Evolutionary conservation across 2,888 invertebrate genomes (phyloP).

Genomic region (Pegoplata infirma): DNA sequence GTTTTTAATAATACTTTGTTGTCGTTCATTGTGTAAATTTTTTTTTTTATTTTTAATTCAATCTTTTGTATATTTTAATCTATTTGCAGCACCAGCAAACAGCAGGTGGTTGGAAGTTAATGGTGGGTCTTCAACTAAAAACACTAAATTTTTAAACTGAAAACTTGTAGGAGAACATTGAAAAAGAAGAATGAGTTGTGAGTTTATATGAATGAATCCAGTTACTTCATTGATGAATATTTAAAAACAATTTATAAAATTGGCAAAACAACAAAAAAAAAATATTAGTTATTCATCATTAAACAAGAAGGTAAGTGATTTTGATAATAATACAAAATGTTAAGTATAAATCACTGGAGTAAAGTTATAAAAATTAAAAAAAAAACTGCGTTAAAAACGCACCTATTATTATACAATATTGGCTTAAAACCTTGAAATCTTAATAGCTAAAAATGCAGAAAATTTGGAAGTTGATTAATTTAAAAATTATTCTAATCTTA

Average conservation of each 20-base stretch:
- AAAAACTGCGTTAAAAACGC: no score
- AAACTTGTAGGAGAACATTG: not conserved
- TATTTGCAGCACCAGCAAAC: constrained; percentile 40
- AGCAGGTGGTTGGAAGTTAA: constrained; percentile 56
- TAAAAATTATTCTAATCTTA: no score
- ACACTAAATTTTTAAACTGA: not conserved
- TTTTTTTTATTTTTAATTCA: no score
- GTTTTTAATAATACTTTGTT: constrained; percentile 19
- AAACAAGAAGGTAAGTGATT: constrained; percentile 7
- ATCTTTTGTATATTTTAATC: constrained; percentile 39
- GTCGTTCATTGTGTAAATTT: constrained; percentile 28
- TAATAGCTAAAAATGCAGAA: no score
- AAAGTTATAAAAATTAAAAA: no score
- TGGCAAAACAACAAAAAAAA: not conserved
- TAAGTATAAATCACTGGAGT: no score
- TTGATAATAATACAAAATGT: no score
- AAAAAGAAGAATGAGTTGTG: not conserved
- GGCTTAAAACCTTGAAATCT: no score
- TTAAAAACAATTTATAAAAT: constrained; percentile 7
- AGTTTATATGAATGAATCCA: not conserved
- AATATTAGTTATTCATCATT: no score
- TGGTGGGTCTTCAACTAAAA: constrained; percentile 25
- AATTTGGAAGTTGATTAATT: no score
- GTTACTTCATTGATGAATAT: constrained; percentile 36
- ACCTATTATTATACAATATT: no score